These are phyloP conservation scores for Xerus rutilus DNA, from an alignment of 2,797 vertebrate species.

Conservation along the genomic window DNA sequence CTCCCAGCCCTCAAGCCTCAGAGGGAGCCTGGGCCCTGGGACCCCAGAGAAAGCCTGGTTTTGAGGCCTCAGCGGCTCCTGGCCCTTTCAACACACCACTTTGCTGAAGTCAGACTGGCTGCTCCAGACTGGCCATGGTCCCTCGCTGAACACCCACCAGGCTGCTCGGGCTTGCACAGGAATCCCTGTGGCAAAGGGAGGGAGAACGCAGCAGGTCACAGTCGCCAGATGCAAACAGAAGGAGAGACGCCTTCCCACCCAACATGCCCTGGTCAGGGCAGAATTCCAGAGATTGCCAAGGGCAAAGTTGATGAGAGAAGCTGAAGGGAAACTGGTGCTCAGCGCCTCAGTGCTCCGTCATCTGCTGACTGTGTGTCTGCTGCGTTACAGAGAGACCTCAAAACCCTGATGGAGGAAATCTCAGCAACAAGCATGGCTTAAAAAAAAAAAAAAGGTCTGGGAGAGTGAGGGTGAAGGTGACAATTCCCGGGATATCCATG, in stretches of 20 bases:
- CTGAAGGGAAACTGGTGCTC: too few relatives aligned
- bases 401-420: not conserved
- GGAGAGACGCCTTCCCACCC: constrained; percentile 67
- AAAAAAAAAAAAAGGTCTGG: not conserved
- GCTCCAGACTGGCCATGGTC: too few relatives aligned
- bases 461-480: not conserved
- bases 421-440: not conserved
- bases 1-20: not conserved
- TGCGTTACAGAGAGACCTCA: constrained; percentile 11
- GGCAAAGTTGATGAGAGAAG: not conserved
- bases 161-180: constrained; percentile 69
- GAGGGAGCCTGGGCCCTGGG: constrained; percentile 53
- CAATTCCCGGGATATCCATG: not conserved
- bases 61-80: constrained; percentile 41
- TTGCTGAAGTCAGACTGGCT: too few relatives aligned
- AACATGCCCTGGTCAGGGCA: constrained; percentile 74
- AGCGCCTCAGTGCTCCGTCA: not conserved
- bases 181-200: constrained; percentile 77
- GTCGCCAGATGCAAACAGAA: constrained; percentile 77
- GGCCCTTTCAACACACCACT: too few relatives aligned
- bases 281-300: constrained; percentile 69
- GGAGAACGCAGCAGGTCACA: constrained; percentile 80
- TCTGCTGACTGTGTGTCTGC: not conserved
- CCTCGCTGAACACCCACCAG: too few relatives aligned
- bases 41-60: constrained; percentile 65